A percentile compares a stretch with the other conserved stretches of the same genome.
Evolutionary conservation across 2,113 vertebrate species (phyloP).

Genomic region (Hipposideros armiger): DNA sequence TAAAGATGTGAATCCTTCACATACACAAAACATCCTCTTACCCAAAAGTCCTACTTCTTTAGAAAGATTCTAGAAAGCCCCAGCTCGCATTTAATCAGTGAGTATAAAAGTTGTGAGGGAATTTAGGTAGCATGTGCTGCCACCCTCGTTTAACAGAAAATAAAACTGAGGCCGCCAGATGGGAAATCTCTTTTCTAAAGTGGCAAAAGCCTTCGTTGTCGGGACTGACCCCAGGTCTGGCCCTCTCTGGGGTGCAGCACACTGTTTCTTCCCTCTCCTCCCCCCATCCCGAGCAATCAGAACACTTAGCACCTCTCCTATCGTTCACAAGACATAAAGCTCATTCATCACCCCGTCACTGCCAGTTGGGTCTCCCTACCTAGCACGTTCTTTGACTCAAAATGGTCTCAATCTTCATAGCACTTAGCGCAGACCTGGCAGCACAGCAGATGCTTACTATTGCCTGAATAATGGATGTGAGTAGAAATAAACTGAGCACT

Average conservation of each 20-base stretch:
- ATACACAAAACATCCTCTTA: not conserved
- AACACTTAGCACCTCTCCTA: not conserved
- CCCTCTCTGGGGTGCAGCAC: not conserved
- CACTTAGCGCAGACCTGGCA: conserved; percentile 20
- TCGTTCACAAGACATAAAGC: not conserved
- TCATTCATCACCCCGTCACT: not conserved
- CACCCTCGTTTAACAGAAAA: not conserved
- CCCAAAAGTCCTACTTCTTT: not conserved
- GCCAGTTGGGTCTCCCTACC: not conserved
- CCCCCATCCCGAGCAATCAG: not conserved
- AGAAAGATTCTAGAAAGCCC: not conserved
- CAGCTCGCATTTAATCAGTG: not conserved
- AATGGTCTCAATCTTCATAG: not conserved
- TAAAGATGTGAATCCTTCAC: not conserved
- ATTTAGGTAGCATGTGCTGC: not conserved
- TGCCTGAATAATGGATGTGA: not conserved
- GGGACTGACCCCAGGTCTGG: not conserved
- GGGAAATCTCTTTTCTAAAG: not conserved
- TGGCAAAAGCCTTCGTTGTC: not conserved
- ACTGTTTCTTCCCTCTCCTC: not conserved
- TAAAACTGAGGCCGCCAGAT: not conserved
- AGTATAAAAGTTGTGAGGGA: not conserved
- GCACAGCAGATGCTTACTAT: conserved; percentile 20
- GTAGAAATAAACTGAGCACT: conserved; percentile 44
- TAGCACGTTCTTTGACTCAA: not conserved